Base-by-base conservation (phyloP, 2,113 vertebrate species). In the Xiphophorus hellerii region DNA sequence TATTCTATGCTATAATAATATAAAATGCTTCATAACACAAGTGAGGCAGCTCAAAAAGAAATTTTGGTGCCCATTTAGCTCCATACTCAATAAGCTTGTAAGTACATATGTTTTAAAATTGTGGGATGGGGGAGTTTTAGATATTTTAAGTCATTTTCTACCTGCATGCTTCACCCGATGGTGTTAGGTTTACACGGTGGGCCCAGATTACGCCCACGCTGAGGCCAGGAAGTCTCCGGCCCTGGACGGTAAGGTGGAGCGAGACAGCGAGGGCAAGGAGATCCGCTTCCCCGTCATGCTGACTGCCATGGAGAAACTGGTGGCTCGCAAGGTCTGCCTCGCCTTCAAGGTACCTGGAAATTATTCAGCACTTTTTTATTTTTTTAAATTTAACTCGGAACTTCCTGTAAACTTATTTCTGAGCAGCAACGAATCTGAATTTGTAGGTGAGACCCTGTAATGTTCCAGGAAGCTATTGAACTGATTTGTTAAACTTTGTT, bases 211-310 rank as follows among this genome's bases (percentile, higher is more conserved):
- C 31, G 98, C 98, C 72, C 98, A 99, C 0, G 98, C 98, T 0
- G 98, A 99, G 91, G 98, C 98, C 76, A 95, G 98, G 31, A 99
- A 99, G 72, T 99, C 98, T 39, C 98, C 98, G 0, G 98, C 98
- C 25, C 85, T 99, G 86, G 98, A 99, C 39, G 98, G 98, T 20
- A 99, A 99, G 71, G 98, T 99, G 1, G 98, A 99, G 74, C 88
- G 97, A 74, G 98, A 99, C 91, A 98, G 97, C 0, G 98, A 99
- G 69, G 98, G 98, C 27, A 99, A 99, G 62, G 98, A 99, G 84
- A 97, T 99, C 82, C 97, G 98, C 0, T 99, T 99, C 83, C 98
- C 98, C 0, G 98, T 99, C 78, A 99, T 99, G 97, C 94, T 99
- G 69, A 98, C 97, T 0, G 97, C 98, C 90, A 97, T 98, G 96